Conservation (phyloP, 2,113 vertebrate genomes). For the Caranx ignobilis region DNA sequence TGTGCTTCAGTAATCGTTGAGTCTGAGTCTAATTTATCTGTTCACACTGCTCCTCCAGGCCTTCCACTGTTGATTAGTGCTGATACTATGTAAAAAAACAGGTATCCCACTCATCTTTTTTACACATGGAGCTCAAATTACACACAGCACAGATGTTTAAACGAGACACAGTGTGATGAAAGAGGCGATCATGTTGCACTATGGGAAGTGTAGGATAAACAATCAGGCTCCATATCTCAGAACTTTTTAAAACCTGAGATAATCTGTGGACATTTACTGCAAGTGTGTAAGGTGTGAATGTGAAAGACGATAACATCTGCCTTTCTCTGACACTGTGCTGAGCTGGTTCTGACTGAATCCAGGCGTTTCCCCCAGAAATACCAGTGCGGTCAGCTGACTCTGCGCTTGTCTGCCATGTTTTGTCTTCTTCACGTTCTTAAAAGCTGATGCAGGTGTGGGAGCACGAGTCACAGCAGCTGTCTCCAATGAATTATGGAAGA, state of each 20-base stretch:
- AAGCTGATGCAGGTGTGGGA: not conserved
- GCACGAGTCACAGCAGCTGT: not conserved
- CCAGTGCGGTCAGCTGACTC: not conserved
- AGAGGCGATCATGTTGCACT: not conserved
- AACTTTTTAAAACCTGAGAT: not conserved
- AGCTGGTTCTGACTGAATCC: not conserved
- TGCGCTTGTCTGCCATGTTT: conserved; percentile 1
- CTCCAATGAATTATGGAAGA: not conserved
- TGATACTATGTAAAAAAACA: not conserved
- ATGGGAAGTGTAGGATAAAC: not conserved
- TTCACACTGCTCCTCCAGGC: not conserved
- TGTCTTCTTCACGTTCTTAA: not conserved
- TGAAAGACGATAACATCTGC: not conserved
- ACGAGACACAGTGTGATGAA: not conserved
- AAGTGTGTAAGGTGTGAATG: too few species aligned
- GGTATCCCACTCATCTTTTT: not conserved
- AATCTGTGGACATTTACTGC: too few species aligned
- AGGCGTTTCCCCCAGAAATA: conserved; percentile 27
- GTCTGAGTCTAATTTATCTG: not conserved
- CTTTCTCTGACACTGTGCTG: conserved; percentile 16
- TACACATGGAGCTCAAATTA: not conserved
- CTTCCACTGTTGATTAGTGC: not conserved
- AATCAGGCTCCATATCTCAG: too few species aligned
- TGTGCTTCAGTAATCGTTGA: not conserved
- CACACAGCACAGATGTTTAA: not conserved